Conservation (phyloP, 2,888 invertebrate genomes). For the Lasioglossum zephyrum region DNA sequence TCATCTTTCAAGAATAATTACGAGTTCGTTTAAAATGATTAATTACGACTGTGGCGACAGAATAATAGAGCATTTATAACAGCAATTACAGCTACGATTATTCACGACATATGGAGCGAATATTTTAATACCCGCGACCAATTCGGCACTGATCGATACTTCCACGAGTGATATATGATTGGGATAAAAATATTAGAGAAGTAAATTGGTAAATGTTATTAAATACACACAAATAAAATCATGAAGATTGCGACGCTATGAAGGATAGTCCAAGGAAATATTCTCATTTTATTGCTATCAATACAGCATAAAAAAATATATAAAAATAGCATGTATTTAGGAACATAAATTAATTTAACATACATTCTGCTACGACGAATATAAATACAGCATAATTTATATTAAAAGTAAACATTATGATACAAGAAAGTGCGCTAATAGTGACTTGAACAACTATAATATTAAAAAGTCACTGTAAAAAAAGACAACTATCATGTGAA, state of each 20-base stretch:
- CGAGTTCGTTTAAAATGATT: neutral
- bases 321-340: neutral
- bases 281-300: neutral
- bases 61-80: neutral
- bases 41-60: neutral
- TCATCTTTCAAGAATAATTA: constrained; percentile 55
- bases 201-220: neutral
- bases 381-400: neutral
- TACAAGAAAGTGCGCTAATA: neutral
- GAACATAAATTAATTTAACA: neutral
- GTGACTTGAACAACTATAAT: neutral
- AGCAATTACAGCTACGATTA: constrained; percentile 1
- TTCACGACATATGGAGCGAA: neutral
- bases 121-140: neutral
- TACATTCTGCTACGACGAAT: neutral
- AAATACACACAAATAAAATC: neutral
- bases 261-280: neutral
- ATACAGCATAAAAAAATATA: neutral
- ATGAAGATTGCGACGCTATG: neutral
- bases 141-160: neutral
- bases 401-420: neutral
- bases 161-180: neutral
- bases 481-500: neutral
- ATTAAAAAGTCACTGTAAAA: neutral
- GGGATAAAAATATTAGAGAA: neutral